Base-by-base conservation (phyloP, 2,113 vertebrate genomes). In the Menidia beryllina region DNA sequence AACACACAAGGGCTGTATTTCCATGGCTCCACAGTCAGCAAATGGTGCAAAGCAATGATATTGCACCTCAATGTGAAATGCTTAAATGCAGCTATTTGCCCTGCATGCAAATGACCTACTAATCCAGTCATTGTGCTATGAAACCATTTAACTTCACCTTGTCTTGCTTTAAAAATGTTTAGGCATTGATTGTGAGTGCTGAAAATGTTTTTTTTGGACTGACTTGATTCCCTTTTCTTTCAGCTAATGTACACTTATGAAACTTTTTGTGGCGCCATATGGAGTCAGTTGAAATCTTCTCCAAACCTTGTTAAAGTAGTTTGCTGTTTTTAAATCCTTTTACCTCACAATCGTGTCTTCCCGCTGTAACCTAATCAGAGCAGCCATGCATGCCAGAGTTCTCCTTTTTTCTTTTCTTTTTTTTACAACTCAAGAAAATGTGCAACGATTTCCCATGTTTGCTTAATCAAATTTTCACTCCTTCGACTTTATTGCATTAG, bases 381-480 rank as follows among this genome's bases (percentile, higher is more conserved):
- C 55, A 49, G 48, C 21, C 26, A 24, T 56, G 60, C 70, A 73
- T 58, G 21, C 56, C 79, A 25, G 21, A 13, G 58, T 59, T 68
- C 58, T 39, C 53, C 51, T 61, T 65, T 72, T 81, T 21, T 39
- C 53, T 48, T 61, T 65, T 72, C 80, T 21, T 61, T 51, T 79
- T 63, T 71, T 56, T 75, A 51, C 65, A 49, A 26, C 74, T 69
- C 4, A 5, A 72, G 36, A 53, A 78, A 71, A 66, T 65, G 60
- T 80, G 62, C 56, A 53, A 61, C 26, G 61, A 81, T 67, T 81
- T 77, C 45, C 72, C 43, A 12, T 76, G 77, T 88, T 86, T 85
- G 72, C 79, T 74, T 82, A 85, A 83, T 85, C 68, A 58, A 56
- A 62, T 82, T 81, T 62, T 25, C 61, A 63, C 49, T 77, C 61